Conservation (phyloP, 1,140 invertebrate genomes). For the Oscheius sp. region DNA sequence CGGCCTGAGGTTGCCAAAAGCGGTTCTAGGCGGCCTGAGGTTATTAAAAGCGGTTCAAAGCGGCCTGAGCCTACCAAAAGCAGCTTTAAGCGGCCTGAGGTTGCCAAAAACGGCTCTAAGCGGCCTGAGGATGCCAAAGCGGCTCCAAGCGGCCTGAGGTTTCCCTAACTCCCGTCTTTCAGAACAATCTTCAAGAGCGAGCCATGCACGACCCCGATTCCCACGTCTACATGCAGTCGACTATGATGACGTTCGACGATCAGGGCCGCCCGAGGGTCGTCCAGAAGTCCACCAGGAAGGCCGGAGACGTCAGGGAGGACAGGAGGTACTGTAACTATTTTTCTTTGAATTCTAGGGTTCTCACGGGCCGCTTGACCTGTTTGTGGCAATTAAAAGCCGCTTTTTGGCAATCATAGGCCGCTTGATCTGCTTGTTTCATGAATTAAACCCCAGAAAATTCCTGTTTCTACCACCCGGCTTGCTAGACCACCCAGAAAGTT, state of each 20-base stretch:
- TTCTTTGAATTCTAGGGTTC: slow-evolving; percentile 11
- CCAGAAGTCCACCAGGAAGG: slow-evolving; percentile 50
- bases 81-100: neutral
- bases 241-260: slow-evolving; percentile 52
- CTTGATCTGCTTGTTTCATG: no score
- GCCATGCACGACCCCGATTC: slow-evolving; percentile 53
- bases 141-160: no score
- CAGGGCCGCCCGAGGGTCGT: slow-evolving; percentile 50
- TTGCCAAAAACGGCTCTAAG: neutral
- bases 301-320: slow-evolving; percentile 57
- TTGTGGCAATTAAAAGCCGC: no score
- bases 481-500: no score
- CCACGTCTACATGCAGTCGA: slow-evolving; percentile 52
- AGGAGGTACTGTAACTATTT: slow-evolving; percentile 35
- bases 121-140: neutral
- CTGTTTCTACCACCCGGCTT: no score
- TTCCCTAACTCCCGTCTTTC: slow-evolving; percentile 7
- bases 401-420: no score
- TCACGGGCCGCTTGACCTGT: neutral
- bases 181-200: slow-evolving; percentile 20
- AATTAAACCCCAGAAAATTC: no score
- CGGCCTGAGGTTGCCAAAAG: neutral
- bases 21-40: neutral
- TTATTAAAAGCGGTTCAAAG: neutral
- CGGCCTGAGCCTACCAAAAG: neutral